phyloP scores from a whole-genome alignment of 2,888 invertebrate genomes.

The Callyntrura guangdongensis region DNA sequence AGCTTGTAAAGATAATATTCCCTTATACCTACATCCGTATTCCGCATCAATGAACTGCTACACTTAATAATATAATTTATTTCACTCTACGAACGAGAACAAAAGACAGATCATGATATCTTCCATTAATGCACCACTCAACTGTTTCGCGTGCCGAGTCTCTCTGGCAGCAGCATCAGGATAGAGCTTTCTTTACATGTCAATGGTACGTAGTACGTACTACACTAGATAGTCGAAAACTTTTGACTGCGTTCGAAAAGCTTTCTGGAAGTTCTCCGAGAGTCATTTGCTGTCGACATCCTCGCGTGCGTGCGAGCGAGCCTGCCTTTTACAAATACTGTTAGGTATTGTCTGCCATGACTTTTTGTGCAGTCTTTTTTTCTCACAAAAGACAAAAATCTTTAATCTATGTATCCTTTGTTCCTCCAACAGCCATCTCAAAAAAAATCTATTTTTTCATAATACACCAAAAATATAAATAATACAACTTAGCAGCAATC shows the following conservation, averaged over 20 bases:
- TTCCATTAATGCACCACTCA: slow-evolving; percentile 1
- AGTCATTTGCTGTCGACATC: neutral
- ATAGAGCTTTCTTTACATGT: neutral
- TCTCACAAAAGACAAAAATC: neutral
- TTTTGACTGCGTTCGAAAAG: slow-evolving; percentile 4
- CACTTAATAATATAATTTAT: slow-evolving; percentile 31
- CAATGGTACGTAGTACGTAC: neutral
- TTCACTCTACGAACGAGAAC: slow-evolving; percentile 3
- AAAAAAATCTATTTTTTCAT: slow-evolving; percentile 29
- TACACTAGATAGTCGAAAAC: neutral
- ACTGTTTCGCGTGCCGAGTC: slow-evolving; percentile 19
- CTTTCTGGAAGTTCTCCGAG: neutral
- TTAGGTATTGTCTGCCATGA: neutral
- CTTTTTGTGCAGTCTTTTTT: no score
- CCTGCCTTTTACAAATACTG: neutral
- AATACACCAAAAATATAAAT: slow-evolving; percentile 28
- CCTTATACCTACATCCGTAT: neutral
- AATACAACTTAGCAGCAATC: slow-evolving; percentile 31
- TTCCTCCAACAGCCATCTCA: neutral
- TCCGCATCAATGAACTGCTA: neutral
- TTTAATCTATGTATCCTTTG: neutral
- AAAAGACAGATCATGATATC: slow-evolving; percentile 19
- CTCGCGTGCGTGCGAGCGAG: neutral
- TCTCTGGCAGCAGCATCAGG: no score
- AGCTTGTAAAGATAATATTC: neutral